Evolutionary conservation across 2,888 invertebrate genomes (phyloP), one percentile per base, ranked within the genome.

Genomic region (Azorinus chamasolen): DNA sequence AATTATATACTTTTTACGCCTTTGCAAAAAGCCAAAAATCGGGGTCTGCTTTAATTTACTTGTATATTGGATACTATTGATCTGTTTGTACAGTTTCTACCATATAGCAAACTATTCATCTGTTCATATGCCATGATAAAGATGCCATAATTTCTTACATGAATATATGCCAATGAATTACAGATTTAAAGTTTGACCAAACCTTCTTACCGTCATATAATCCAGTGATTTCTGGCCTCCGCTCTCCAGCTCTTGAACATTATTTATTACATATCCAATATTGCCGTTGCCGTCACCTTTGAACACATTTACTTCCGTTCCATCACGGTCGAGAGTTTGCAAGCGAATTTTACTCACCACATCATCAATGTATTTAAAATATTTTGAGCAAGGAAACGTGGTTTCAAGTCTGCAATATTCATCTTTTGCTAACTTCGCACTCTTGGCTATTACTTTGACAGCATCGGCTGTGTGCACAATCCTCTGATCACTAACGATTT

Each of bases 261-360:
- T 89, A 41, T 84, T 83, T 37, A 90, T 79, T 14, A 76, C 75
- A 61, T 88, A 90, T 5, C 89, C 89, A 22, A 88, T 73, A 27
- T 83, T 84, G 6, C 90, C 90, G 65, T 90, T 90, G 14, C 90
- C 86, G 48, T 85, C 74, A 24, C 80, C 74, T 53, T 87, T 83
- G 53, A 90, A 90, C 6, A 90, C 77, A 10, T 68, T 48, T 22
- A 79, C 78, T 25, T 54, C 61, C 12, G 48, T 43, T 10, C 62
- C 66, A 0, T 48, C 77, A 18, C 66, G 65, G 3, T 48, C 37
- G 8, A 78, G 39, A 18, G 48, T 57, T 14, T 77, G 68, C n/a
- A 58, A 64, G n/a, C 74, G 65, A 8, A 74, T 73, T 10, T 55
- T 8, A 6, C n/a, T 27, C 1, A 83, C 68, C 4, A 79, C 79